These are phyloP conservation scores for Mormoops blainvillei DNA, from an alignment of 2,113 vertebrate species.

Conservation along the genomic window DNA sequence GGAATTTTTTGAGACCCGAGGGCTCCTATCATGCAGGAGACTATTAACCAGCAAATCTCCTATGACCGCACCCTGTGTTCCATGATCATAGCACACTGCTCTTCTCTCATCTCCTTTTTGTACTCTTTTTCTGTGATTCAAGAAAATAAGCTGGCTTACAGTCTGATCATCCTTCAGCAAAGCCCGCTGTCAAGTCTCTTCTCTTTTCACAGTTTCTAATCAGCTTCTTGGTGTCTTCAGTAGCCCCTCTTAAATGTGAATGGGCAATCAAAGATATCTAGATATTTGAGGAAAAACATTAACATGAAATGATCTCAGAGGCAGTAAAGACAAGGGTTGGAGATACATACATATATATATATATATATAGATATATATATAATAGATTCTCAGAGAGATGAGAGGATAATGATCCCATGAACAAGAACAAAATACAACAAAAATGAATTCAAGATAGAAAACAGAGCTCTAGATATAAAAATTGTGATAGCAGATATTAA, in stretches of 20 bases:
- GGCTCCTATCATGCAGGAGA: too few species aligned
- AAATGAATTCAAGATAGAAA: neutral
- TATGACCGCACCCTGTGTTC: neutral
- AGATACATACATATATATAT: neutral
- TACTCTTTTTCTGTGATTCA: neutral
- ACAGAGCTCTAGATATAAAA: neutral
- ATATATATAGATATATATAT: too few species aligned
- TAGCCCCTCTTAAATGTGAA: neutral
- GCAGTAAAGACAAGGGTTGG: neutral
- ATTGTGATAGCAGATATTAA: neutral
- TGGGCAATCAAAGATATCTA: neutral
- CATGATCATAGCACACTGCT: neutral
- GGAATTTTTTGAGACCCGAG: neutral
- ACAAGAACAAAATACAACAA: neutral
- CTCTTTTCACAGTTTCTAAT: neutral
- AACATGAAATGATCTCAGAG: neutral
- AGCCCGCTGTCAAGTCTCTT: neutral
- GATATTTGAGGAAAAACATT: neutral
- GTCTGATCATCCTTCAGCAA: neutral
- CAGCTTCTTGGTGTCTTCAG: neutral
- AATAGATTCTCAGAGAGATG: neutral
- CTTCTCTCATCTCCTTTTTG: neutral
- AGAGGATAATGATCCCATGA: neutral
- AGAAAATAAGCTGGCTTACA: neutral
- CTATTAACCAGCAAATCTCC: neutral